A percentile compares a stretch with the other conserved stretches of the same genome.
These are phyloP conservation scores for Drosophila nannoptera DNA, from an alignment of 1,140 invertebrate genomes.

Conservation along the genomic window DNA sequence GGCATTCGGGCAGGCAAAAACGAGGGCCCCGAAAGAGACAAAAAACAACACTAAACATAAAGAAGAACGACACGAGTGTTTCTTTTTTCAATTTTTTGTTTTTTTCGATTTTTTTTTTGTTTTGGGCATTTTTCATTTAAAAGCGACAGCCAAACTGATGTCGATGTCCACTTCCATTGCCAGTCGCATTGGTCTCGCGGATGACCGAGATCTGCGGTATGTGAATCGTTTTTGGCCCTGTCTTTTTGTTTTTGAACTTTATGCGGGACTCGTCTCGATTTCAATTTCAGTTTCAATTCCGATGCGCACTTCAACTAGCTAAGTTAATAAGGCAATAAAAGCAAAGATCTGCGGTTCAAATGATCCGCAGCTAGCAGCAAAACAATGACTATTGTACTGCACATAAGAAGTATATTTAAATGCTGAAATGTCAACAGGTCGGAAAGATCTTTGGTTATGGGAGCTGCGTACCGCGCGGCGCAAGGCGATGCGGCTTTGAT, in stretches of 20 bases:
- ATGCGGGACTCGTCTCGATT: slow-evolving; percentile 46
- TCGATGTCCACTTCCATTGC: slow-evolving; percentile 66
- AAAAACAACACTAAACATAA: slow-evolving; percentile 34
- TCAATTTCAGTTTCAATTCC: slow-evolving; percentile 52
- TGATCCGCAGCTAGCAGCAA: slow-evolving; percentile 22
- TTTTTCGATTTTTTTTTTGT: slow-evolving; percentile 39
- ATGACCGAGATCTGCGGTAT: slow-evolving; percentile 44
- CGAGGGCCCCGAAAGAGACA: slow-evolving; percentile 37
- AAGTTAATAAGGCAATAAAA: slow-evolving; percentile 47
- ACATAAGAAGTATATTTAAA: slow-evolving; percentile 23
- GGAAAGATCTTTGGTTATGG: slow-evolving; percentile 8
- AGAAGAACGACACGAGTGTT: slow-evolving; percentile 71
- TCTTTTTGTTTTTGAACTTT: slow-evolving; percentile 26
- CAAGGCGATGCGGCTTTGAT: slow-evolving; percentile 65
- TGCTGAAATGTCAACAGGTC: slow-evolving; percentile 62
- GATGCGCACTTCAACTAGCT: slow-evolving; percentile 31
- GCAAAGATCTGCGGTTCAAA: slow-evolving; percentile 39
- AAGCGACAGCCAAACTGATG: slow-evolving; percentile 73
- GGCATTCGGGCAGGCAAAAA: slow-evolving; percentile 24
- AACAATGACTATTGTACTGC: slow-evolving; percentile 61
- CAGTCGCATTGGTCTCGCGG: slow-evolving; percentile 10
- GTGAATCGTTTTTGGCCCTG: slow-evolving; percentile 53
- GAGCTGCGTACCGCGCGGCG: slow-evolving; percentile 24
- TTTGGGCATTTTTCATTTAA: slow-evolving; percentile 73
- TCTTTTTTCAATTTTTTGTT: slow-evolving; percentile 33